Percentiles rank a stretch among this genome's conserved stretches.
Evolutionary conservation across 2,888 invertebrate genomes (phyloP).

Genomic region (Scelioninae gen. 2): DNA sequence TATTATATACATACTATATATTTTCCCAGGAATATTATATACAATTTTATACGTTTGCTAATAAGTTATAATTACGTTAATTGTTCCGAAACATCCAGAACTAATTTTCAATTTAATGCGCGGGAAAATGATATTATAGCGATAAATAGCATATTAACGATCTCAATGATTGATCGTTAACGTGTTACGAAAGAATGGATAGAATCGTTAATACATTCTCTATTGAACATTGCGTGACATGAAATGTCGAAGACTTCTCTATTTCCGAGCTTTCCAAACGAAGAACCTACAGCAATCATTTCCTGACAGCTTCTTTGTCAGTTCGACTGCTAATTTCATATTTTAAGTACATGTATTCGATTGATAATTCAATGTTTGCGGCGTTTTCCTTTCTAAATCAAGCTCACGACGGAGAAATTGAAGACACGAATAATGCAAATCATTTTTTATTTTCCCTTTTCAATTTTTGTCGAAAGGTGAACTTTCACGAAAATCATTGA

Average conservation of each 20-base stretch:
- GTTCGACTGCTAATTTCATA: constrained; percentile 48
- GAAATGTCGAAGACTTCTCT: constrained; percentile 30
- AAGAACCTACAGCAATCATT: constrained; percentile 46
- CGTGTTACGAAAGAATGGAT: constrained; percentile 27
- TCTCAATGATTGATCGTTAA: constrained; percentile 30
- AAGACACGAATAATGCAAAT: constrained; percentile 46
- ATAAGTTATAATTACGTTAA: constrained; percentile 3
- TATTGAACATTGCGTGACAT: constrained; percentile 39
- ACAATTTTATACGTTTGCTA: too few relatives aligned
- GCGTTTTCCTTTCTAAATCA: constrained; percentile 57
- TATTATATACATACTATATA: too few relatives aligned
- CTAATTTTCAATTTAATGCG: constrained; percentile 11
- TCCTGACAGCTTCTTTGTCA: constrained; percentile 54
- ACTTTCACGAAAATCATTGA: constrained; percentile 52
- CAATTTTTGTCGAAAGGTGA: constrained; percentile 14
- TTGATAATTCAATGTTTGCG: constrained; percentile 51
- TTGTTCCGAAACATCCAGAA: background rate
- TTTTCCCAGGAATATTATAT: too few relatives aligned
- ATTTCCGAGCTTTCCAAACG: constrained; percentile 54
- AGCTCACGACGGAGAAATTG: constrained; percentile 52
- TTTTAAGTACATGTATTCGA: constrained; percentile 52
- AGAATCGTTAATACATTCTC: constrained; percentile 7
- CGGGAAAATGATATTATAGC: constrained; percentile 15
- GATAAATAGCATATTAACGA: constrained; percentile 25
- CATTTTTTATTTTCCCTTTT: constrained; percentile 29